A percentile compares a stretch with the other conserved stretches of the same genome.
Evolutionary conservation across 2,888 invertebrate genomes (phyloP).

Genomic region (Xestia rhomboidea): DNA sequence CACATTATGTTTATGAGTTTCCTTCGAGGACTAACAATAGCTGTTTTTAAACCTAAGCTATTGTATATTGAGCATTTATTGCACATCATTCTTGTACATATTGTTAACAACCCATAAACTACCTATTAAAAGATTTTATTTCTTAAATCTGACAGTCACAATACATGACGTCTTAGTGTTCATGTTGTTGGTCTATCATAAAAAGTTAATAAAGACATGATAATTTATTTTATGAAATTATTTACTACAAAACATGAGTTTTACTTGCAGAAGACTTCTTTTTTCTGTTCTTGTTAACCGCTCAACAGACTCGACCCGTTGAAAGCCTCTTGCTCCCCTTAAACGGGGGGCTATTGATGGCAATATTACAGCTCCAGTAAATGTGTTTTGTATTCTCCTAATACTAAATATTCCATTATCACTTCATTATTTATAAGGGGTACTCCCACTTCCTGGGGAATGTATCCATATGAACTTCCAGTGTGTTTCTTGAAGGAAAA

Average conservation of each 20-base stretch:
- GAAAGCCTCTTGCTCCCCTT: not conserved
- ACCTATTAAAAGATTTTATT: constrained; percentile 42
- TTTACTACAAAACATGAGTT: not conserved
- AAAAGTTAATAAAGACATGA: not conserved
- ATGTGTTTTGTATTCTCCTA: not conserved
- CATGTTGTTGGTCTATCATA: constrained; percentile 24
- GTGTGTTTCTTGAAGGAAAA: not conserved
- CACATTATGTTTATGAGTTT: constrained; percentile 51
- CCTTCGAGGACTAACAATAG: constrained; percentile 53
- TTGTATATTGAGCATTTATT: constrained; percentile 57
- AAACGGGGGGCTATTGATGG: not conserved
- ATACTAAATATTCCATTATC: not conserved
- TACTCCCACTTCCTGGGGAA: not conserved
- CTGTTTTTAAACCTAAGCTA: constrained; percentile 48
- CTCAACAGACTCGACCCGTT: not conserved
- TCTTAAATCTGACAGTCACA: constrained; percentile 18
- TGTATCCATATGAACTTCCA: not conserved
- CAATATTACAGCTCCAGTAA: not conserved
- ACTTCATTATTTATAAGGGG: not conserved
- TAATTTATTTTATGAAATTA: not conserved
- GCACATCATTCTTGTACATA: constrained; percentile 37
- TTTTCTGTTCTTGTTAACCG: not conserved
- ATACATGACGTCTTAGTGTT: not conserved
- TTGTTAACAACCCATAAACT: constrained; percentile 43
- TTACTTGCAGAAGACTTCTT: not conserved